Base-by-base conservation (phyloP, 2,888 invertebrate species). In the Protodeltote pygarga region DNA sequence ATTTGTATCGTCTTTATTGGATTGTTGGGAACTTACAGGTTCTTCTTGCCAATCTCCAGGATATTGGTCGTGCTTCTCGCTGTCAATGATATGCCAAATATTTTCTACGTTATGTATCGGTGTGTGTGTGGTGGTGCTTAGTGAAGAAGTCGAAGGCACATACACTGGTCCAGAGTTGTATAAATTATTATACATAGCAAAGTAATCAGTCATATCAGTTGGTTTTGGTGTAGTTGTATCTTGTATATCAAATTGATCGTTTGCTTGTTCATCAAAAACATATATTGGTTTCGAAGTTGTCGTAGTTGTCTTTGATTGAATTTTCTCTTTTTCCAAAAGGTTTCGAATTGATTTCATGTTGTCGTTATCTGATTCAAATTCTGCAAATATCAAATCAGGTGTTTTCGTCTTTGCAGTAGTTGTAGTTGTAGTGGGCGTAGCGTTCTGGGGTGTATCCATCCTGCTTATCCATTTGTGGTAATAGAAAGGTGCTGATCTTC, bases 81-180 rank as follows among this genome's bases (percentile, higher is more conserved):
- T 87, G 38, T 92, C 89, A 35, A 92, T 92, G 21, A 92, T 85
- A 44, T 92, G 90, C 92, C 92, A 92, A 64, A 92, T 84, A 59
- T 90, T 84, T 69, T 89, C 79, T 5, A 90, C 79, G 37, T 82
- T 82, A 20, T 74, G 65, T n/a, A 78, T 65, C 8, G 67, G 60
- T 2, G 71, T 39, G 9, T 49, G 34, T 3, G 39, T 34, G 3
- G 70, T 68, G 5, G 78, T 85, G 60, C 68, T 89, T 61, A 66
- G 47, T 4, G 57, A 84, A 59, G 70, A 82, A 1, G 69, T 59
- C 6, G 79, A 62, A 5, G 87, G 80, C 19, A 74, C 38, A 37
- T 81, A 85, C 9, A 79, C 79, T 2, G 85, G 81, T 2, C 62
- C 71, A 29, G 73, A 75, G 32, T 81, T 79, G 29, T 88, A 83